phyloP scores from a whole-genome alignment of 2,113 vertebrate genomes.

The Spizaetus ornatus region DNA sequence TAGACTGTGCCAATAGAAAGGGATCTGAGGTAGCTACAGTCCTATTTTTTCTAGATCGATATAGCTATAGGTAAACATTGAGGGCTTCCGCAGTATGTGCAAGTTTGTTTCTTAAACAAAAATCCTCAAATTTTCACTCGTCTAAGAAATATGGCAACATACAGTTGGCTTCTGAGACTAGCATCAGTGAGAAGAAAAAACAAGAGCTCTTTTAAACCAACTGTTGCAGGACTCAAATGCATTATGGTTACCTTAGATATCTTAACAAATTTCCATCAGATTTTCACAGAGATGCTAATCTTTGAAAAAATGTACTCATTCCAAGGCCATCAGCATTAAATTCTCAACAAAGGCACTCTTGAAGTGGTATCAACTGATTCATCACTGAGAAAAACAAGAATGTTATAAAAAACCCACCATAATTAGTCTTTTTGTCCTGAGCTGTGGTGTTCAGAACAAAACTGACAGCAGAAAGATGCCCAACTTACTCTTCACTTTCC shows the following conservation, averaged over 20 bases:
- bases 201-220: neutral
- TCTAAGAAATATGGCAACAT: neutral
- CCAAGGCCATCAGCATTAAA: conserved; percentile 14
- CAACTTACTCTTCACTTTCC: neutral
- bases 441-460: neutral
- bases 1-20: neutral
- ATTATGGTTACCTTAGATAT: neutral
- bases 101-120: conserved; percentile 15
- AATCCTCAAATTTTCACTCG: neutral
- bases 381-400: neutral
- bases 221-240: neutral
- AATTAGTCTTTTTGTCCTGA: neutral
- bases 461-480: neutral
- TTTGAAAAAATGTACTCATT: conserved; percentile 7
- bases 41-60: neutral
- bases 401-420: neutral
- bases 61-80: neutral
- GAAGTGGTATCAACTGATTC: neutral
- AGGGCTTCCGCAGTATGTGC: neutral
- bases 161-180: neutral
- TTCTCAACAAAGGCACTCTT: neutral
- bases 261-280: neutral
- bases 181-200: neutral
- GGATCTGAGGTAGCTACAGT: neutral
- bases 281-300: conserved; percentile 10